Base-by-base conservation (phyloP, 2,888 invertebrate genomes). In the Saturnia japonica region DNA sequence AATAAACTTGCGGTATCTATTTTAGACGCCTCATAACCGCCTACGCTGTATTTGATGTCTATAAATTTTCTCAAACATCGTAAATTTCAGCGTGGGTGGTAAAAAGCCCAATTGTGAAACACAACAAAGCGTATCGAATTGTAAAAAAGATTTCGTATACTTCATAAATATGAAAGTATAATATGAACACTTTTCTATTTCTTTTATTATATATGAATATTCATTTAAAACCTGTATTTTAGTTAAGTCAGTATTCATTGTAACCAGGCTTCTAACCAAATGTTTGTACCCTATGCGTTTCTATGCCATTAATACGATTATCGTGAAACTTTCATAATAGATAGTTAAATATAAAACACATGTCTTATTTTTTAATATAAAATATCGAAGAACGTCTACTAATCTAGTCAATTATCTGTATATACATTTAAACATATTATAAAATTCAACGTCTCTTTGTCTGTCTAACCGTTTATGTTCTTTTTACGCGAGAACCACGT, bases 51-150 rank as follows among this genome's bases (percentile, higher is more conserved):
- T 66, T 64, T 40, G 40, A 67, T 67, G 42, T 70, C 51, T 66
- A 67, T 70, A 67, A 70, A 67, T 67, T 67, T 66, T 47, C 51
- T 67, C 47, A 51, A 67, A 64, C 54, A 42, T 19, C 40, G 42
- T 70, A 70, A 70, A 66, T 19, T 51, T 66, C 19, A 64, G 54
- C 70, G 67, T 70, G 70, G 67, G 70, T 70, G 70, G 70, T 64
- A 64, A 64, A 40, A 64, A n/a, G 40, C 40, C n/a, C 64, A 64
- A 64, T 64, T 64, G 40, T 57, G 57, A 57, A 57, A 57, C 22
- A 22, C 25, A 57, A 25, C 57, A 57, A 57, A 57, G 57, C 57
- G 25, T 57, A 25, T 57, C 25, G 57, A 57, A 57, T 28, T 14
- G 22, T 57, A 25, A 25, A 3, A 25, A 57, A 11, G 57, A 57